A percentile compares a stretch with the other conserved stretches of the same genome.
These are phyloP conservation scores for Drosophila nigricruria DNA, from an alignment of 2,888 invertebrate species.

Conservation along the genomic window DNA sequence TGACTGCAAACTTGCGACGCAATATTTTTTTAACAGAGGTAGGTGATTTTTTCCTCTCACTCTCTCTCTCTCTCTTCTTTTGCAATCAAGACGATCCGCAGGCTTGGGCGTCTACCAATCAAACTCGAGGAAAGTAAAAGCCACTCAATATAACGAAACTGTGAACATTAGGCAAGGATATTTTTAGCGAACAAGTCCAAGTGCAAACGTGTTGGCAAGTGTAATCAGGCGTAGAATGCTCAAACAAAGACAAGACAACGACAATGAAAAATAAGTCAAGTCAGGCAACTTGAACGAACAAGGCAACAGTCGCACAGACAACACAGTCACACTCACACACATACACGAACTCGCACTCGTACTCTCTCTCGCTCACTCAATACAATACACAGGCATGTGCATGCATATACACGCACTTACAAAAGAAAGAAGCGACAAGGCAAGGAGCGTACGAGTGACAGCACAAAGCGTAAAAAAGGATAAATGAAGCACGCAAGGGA, in stretches of 20 bases:
- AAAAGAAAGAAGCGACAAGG: constrained; percentile 38
- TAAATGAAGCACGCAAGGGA: constrained; percentile 69
- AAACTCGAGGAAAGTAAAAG: constrained; percentile 36
- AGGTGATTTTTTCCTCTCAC: constrained; percentile 1
- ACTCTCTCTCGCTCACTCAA: constrained; percentile 7
- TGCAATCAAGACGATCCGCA: constrained; percentile 32
- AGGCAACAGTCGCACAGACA: constrained; percentile 63
- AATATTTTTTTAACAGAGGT: constrained; percentile 41
- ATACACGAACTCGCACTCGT: constrained; percentile 5
- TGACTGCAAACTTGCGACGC: constrained; percentile 70
- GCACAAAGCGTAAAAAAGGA: constrained; percentile 77
- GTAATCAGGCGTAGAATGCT: constrained; percentile 72
- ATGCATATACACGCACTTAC: constrained; percentile 31
- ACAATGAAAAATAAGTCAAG: constrained; percentile 80
- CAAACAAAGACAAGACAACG: constrained; percentile 75
- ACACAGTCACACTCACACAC: constrained; percentile 19
- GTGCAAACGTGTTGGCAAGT: constrained; percentile 71
- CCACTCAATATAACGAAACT: constrained; percentile 13
- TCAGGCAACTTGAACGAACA: constrained; percentile 63
- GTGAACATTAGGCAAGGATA: constrained; percentile 53
- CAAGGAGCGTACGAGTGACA: constrained; percentile 55
- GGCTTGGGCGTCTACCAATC: background rate
- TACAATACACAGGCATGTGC: constrained; percentile 5
- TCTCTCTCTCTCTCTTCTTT: background rate
- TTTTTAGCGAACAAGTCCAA: constrained; percentile 44